These are phyloP conservation scores for Leptinotarsa haldemani DNA, from an alignment of 2,888 invertebrate species.

Conservation along the genomic window DNA sequence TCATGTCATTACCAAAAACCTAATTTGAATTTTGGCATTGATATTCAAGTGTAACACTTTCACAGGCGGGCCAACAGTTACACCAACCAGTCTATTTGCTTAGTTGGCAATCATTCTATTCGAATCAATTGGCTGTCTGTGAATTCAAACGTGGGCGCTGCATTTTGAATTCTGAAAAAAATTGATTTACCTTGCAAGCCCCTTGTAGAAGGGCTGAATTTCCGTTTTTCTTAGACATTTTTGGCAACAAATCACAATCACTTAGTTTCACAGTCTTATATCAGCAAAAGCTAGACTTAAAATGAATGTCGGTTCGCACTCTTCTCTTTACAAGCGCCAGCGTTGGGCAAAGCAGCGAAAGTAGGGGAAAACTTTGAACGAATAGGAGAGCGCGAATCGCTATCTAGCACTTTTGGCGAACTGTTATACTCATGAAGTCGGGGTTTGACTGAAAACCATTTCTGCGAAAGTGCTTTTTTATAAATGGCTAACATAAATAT, in stretches of 20 bases:
- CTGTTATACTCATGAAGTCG: slow-evolving; percentile 5
- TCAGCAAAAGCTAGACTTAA: slow-evolving; percentile 40
- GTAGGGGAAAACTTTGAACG: slow-evolving; percentile 10
- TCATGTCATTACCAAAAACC: neutral
- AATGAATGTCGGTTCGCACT: slow-evolving; percentile 30
- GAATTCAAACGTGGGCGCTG: slow-evolving; percentile 5
- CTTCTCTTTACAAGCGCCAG: slow-evolving; percentile 10
- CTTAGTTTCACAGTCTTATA: slow-evolving; percentile 40
- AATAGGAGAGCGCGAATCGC: neutral
- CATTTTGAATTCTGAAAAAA: slow-evolving; percentile 35
- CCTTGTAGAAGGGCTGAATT: slow-evolving; percentile 53
- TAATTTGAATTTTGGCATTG: neutral
- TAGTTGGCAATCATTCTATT: slow-evolving; percentile 2
- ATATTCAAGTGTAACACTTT: slow-evolving; percentile 3
- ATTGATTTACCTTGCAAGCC: slow-evolving; percentile 57
- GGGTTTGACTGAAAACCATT: neutral
- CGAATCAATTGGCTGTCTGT: neutral
- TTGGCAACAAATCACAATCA: slow-evolving; percentile 44
- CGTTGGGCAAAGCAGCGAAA: slow-evolving; percentile 7
- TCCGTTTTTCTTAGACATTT: slow-evolving; percentile 57
- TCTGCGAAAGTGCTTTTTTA: slow-evolving; percentile 17
- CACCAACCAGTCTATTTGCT: neutral
- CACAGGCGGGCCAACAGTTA: slow-evolving; percentile 10
- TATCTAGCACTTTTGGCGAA: slow-evolving; percentile 3
- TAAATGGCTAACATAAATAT: slow-evolving; percentile 10